These are phyloP conservation scores for Mormyrops boulengeri DNA, from an alignment of 2,797 vertebrate genomes.

Conservation along the genomic window DNA sequence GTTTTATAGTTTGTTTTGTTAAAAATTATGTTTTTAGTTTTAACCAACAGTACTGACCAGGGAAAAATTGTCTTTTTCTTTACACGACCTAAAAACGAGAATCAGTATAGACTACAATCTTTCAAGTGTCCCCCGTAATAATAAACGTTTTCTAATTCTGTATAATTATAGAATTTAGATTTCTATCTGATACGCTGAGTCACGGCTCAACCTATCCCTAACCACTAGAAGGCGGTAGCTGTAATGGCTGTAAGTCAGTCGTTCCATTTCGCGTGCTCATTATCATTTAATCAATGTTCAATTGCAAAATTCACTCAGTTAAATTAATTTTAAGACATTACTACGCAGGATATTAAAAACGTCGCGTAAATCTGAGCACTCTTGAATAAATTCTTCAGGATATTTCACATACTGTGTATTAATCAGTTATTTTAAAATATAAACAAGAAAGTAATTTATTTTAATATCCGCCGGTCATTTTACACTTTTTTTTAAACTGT, in stretches of 20 bases:
- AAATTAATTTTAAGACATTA: background rate
- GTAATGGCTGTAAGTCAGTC: background rate
- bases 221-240: background rate
- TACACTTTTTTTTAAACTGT: background rate
- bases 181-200: background rate
- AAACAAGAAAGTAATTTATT: background rate
- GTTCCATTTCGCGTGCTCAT: background rate
- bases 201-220: background rate
- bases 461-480: background rate
- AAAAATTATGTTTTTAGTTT: background rate
- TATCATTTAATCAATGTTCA: background rate
- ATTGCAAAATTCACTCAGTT: background rate
- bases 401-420: background rate
- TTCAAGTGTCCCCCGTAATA: background rate
- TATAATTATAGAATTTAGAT: background rate
- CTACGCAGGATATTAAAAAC: background rate
- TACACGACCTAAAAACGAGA: background rate
- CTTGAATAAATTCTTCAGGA: background rate
- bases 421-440: background rate
- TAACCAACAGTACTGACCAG: background rate
- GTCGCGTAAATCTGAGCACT: background rate
- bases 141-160: background rate
- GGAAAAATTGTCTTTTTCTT: background rate
- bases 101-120: background rate
- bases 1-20: background rate